A percentile compares a stretch with the other conserved stretches of the same genome.
Evolutionary conservation across 2,113 vertebrate genomes (phyloP).

Genomic region (Typhlomys cinereus): DNA sequence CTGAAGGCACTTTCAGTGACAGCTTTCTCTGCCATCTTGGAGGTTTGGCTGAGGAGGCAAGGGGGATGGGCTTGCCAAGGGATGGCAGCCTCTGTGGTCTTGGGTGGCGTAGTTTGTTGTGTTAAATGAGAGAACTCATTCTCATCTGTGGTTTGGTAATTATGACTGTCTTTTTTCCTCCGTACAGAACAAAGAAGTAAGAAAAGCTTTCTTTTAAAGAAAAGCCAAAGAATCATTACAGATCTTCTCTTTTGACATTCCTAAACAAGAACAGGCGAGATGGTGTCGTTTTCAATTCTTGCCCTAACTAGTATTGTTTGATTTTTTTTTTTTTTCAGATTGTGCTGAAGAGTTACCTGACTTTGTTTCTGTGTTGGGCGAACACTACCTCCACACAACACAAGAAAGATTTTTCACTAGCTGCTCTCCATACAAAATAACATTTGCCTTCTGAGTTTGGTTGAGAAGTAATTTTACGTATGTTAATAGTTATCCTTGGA

Average conservation of each 20-base stretch:
- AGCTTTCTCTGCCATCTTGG: conserved; percentile 24
- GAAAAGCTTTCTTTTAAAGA: conserved; percentile 69
- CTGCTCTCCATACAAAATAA: conserved; percentile 14
- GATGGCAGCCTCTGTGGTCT: conserved; percentile 39
- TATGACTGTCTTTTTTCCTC: conserved; percentile 49
- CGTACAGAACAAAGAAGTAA: conserved; percentile 70
- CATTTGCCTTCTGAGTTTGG: conserved; percentile 7
- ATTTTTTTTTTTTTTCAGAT: conserved; percentile 50
- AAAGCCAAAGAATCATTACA: conserved; percentile 72
- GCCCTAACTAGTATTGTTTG: conserved; percentile 66
- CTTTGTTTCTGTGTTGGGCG: conserved; percentile 49
- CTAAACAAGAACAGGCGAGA: conserved; percentile 70
- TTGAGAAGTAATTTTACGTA: conserved; percentile 24
- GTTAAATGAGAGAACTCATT: conserved; percentile 57
- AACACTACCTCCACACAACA: neutral
- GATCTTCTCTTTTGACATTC: conserved; percentile 74
- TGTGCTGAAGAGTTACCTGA: conserved; percentile 44
- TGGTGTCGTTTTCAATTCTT: conserved; percentile 73
- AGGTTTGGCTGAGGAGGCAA: conserved; percentile 24
- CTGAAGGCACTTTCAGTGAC: conserved; percentile 27
- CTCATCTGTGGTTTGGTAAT: conserved; percentile 73
- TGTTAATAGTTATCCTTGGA: conserved; percentile 39
- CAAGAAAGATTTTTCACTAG: conserved; percentile 3
- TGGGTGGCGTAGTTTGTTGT: conserved; percentile 49
- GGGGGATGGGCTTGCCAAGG: neutral